Base-by-base conservation (phyloP, 2,797 vertebrate species). In the Lithobates pipiens region DNA sequence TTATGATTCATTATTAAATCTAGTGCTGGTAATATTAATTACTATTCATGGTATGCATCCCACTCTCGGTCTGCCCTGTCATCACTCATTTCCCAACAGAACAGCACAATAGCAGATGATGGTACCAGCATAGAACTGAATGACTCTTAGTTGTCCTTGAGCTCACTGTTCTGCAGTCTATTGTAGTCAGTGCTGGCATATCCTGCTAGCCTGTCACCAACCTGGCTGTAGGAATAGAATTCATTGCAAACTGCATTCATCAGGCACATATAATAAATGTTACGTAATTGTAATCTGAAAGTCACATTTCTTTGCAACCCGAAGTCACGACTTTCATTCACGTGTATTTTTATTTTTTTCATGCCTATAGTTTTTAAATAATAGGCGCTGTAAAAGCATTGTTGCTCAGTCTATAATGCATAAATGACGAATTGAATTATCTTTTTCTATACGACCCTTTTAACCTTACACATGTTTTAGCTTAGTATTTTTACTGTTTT, bases 91-190 rank as follows among this genome's bases (percentile, higher is more conserved):
- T 77, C 61, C 68, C 50, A 34, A 73, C 25, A 72, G 67, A 65
- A 68, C 18, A 15, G 54, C 25, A 71, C 77, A 77, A 73, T 54
- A 23, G 34, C 75, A 67, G 15, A 77, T 57, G 39, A 67, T 34
- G 10, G 36, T 50, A 23, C 15, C 23, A 44, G 9, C 9, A 68
- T 65, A 16, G 54, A 77, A 70, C 72, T 9, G 15, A 50, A 5
- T 18, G n/a, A 54, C 39, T 86, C 44, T 77, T 27, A 16, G 69
- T 77, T 78, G 80, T 82, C 80, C 85, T 86, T 86, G 85, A 82
- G 68, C 61, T 63, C 3, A 65, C 36, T 61, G 46, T 61, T 39
- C n/a, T 42, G 44, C 44, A 77, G 65, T 65, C 61, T 54, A 67
- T 77, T 76, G 34, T 54, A 74, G 74, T 76, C 73, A 76, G 23